Evolutionary conservation across 2,888 invertebrate genomes (phyloP).

Genomic region (Hydropsyche betteni): DNA sequence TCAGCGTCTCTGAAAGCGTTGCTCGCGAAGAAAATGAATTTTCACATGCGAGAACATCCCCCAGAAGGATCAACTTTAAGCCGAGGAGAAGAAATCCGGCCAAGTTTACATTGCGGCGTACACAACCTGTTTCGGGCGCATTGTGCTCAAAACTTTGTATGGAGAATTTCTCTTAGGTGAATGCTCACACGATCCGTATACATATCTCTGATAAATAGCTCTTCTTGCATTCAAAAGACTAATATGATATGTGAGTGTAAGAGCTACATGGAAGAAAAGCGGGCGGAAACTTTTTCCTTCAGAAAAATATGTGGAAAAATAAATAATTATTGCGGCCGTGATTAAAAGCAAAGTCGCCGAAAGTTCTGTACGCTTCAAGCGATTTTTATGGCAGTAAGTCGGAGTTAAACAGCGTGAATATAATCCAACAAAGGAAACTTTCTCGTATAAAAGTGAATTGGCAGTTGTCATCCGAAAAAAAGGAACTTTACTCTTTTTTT

Average conservation of each 20-base stretch:
- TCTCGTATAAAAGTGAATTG: slow-evolving; percentile 26
- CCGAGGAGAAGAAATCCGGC: slow-evolving; percentile 29
- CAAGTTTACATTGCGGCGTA: slow-evolving; percentile 37
- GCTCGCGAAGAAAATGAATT: slow-evolving; percentile 46
- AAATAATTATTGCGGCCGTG: neutral
- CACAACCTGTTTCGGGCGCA: slow-evolving; percentile 39
- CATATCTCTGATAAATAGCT: too few relatives aligned
- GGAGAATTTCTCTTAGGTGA: slow-evolving; percentile 10
- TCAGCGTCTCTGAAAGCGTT: neutral
- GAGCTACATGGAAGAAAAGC: too few relatives aligned
- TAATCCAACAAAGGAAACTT: slow-evolving; percentile 31
- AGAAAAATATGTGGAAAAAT: too few relatives aligned
- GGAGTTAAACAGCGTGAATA: slow-evolving; percentile 28
- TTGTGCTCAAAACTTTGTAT: slow-evolving; percentile 33
- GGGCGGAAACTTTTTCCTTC: too few relatives aligned
- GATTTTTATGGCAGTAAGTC: neutral
- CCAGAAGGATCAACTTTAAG: slow-evolving; percentile 34
- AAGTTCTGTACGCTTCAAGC: slow-evolving; percentile 4
- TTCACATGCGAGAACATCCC: slow-evolving; percentile 44
- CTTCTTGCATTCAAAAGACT: too few relatives aligned
- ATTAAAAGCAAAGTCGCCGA: neutral
- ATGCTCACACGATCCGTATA: slow-evolving; percentile 8
- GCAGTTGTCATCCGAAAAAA: slow-evolving; percentile 23
- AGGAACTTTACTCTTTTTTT: neutral
- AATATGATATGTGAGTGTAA: too few relatives aligned